A percentile compares a stretch with the other conserved stretches of the same genome.
Conservation (phyloP, 2,113 vertebrate species). For the Oryzias melastigma region DNA sequence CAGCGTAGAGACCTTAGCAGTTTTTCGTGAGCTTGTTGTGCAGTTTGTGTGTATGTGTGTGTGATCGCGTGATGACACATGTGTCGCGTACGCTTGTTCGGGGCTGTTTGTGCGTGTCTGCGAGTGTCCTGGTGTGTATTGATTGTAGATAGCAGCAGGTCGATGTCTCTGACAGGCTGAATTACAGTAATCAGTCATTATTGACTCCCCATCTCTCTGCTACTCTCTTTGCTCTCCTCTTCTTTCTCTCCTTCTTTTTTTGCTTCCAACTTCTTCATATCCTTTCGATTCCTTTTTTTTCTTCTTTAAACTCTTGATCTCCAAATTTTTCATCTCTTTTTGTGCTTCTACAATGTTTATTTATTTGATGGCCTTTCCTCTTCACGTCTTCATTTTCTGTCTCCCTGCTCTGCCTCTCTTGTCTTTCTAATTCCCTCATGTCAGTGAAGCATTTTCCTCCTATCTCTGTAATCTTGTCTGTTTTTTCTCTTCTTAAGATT, state of each 20-base stretch:
- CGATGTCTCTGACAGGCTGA: conserved; percentile 96
- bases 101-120: conserved; percentile 71
- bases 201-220: conserved; percentile 86
- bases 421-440: conserved; percentile 34
- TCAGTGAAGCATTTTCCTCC: conserved; percentile 3
- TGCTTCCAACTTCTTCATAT: conserved; percentile 15
- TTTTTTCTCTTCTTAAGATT: conserved; percentile 38
- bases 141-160: conserved; percentile 95
- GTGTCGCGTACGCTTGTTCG: conserved; percentile 18
- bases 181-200: conserved; percentile 99
- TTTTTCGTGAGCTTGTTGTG: not conserved
- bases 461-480: conserved; percentile 22
- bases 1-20: conserved; percentile 58
- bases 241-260: not conserved
- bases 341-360: not conserved
- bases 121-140: conserved; percentile 87
- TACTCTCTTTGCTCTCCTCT: conserved; percentile 29
- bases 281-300: conserved; percentile 4
- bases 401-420: conserved; percentile 30
- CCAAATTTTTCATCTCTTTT: conserved; percentile 12
- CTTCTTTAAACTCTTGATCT: not conserved
- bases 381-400: conserved; percentile 26
- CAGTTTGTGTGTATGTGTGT: not conserved
- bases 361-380: conserved; percentile 16
- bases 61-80: conserved; percentile 21